phyloP scores from a whole-genome alignment of 2,888 invertebrate genomes.

The Mesorhabditis sp. region DNA sequence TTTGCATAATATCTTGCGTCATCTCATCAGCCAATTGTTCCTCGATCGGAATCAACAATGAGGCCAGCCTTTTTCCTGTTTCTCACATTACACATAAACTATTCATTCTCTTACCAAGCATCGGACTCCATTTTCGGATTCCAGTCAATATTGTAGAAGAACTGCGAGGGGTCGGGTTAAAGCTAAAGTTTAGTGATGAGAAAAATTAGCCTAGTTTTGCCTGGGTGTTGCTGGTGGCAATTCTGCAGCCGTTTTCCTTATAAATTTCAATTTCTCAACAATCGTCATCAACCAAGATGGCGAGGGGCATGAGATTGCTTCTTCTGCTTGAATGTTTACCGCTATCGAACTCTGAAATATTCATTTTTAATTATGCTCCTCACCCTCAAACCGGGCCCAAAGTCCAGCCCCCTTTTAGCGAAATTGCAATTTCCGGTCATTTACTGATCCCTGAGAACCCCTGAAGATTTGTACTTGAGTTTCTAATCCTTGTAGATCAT shows the following conservation, averaged over 20 bases:
- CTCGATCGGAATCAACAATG: constrained; percentile 33
- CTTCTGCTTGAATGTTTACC: constrained; percentile 19
- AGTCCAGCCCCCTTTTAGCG: no score
- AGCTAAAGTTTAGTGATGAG: neutral
- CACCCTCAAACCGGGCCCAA: no score
- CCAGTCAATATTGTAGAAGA: constrained; percentile 32
- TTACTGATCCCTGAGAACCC: no score
- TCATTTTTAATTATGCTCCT: neutral
- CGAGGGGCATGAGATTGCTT: constrained; percentile 9
- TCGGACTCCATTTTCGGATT: constrained; percentile 42
- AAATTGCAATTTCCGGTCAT: no score
- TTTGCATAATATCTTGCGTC: constrained; percentile 34
- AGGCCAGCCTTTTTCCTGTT: constrained; percentile 27
- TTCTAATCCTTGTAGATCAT: neutral
- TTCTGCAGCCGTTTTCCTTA: neutral
- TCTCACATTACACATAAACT: constrained; percentile 7
- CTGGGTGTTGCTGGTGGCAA: constrained; percentile 37
- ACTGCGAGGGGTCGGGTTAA: neutral
- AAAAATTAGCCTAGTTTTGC: constrained; percentile 15
- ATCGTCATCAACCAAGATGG: neutral
- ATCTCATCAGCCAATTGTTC: constrained; percentile 43
- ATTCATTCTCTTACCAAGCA: constrained; percentile 21
- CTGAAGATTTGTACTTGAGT: no score
- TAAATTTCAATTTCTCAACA: constrained; percentile 1
- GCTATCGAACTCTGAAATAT: constrained; percentile 37